A percentile compares a stretch with the other conserved stretches of the same genome.
Evolutionary conservation across 1,140 invertebrate genomes (phyloP).

Genomic region (Camponotus floridanus): DNA sequence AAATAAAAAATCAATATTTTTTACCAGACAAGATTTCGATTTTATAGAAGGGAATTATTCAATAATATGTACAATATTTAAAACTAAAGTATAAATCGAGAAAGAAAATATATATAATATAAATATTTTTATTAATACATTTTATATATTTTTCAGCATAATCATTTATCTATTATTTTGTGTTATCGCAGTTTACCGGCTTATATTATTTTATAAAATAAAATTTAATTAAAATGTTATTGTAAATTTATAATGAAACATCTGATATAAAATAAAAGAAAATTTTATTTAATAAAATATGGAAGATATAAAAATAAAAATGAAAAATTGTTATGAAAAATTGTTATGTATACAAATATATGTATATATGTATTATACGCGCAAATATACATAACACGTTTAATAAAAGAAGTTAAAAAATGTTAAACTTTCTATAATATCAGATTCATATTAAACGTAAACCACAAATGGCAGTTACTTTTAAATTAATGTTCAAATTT

Average conservation of each 20-base stretch:
- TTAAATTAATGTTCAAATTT: constrained; percentile 17
- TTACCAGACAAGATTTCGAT: not conserved
- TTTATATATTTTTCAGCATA: not conserved
- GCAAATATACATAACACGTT: not conserved
- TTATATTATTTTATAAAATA: not conserved
- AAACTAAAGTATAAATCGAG: not conserved
- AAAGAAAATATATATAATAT: not conserved
- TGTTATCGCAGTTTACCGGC: not conserved
- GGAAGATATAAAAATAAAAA: not conserved
- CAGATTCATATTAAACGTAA: constrained; percentile 17
- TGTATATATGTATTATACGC: not conserved
- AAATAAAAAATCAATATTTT: constrained; percentile 22
- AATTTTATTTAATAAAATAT: not conserved
- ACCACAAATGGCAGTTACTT: not conserved
- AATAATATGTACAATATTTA: constrained; percentile 2
- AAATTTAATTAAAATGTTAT: constrained; percentile 21
- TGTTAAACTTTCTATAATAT: not conserved
- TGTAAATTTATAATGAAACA: not conserved
- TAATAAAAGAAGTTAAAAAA: not conserved
- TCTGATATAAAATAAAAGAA: not conserved
- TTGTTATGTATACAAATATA: not conserved
- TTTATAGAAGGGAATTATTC: not conserved
- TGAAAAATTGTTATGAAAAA: not conserved
- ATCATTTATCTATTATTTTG: not conserved
- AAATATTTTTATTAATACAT: not conserved